Evolutionary conservation across 2,888 invertebrate genomes (phyloP).

Genomic region (Sipha maydis): DNA sequence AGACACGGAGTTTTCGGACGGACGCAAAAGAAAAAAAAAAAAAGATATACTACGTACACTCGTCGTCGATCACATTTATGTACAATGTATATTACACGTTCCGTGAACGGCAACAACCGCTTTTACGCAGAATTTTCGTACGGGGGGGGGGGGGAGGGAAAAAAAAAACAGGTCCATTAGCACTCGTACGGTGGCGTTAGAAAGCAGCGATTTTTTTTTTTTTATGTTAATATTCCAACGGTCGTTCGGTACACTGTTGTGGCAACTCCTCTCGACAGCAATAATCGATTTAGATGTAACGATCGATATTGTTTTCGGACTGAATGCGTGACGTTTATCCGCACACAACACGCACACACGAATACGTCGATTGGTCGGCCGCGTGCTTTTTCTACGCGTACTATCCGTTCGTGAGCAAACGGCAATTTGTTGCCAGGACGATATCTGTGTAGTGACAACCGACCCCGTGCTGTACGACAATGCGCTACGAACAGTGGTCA

Average conservation of each 20-base stretch:
- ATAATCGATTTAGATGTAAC: neutral
- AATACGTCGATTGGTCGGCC: too few relatives aligned
- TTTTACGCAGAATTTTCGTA: neutral
- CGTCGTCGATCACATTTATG: too few relatives aligned
- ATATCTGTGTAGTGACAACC: neutral
- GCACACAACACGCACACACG: neutral
- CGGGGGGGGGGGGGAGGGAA: too few relatives aligned
- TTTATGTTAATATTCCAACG: neutral
- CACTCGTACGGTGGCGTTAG: conserved; percentile 1
- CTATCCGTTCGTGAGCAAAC: neutral
- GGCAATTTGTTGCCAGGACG: neutral
- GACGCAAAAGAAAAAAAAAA: neutral
- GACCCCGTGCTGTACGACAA: neutral
- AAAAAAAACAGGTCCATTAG: conserved; percentile 7
- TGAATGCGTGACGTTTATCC: neutral
- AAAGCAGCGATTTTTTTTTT: conserved; percentile 6
- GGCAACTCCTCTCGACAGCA: neutral
- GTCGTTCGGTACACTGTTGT: neutral
- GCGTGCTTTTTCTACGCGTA: neutral
- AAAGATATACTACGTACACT: too few relatives aligned
- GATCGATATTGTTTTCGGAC: neutral
- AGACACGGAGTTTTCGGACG: neutral
- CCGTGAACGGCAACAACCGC: neutral
- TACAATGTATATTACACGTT: neutral
- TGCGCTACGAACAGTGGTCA: neutral